Evolutionary conservation across 1,140 invertebrate genomes (phyloP).

Genomic region (Micrasema minimum): DNA sequence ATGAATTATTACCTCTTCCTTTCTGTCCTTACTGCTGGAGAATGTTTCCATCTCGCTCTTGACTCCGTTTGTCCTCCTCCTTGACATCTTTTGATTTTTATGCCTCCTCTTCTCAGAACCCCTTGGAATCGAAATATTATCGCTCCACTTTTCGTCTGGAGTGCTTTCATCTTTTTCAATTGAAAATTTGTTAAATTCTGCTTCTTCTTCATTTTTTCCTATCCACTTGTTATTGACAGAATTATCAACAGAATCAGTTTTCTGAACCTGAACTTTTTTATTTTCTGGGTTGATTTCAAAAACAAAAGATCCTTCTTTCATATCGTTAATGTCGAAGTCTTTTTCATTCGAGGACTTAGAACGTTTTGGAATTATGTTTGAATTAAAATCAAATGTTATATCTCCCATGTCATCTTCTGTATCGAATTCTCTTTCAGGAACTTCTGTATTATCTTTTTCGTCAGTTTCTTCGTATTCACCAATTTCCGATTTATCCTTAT

Average conservation of each 20-base stretch:
- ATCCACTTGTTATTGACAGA: neutral
- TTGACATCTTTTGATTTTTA: slow-evolving; percentile 43
- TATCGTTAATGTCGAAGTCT: neutral
- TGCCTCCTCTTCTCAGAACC: slow-evolving; percentile 40
- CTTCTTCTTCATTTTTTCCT: slow-evolving; percentile 1
- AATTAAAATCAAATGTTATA: slow-evolving; percentile 38
- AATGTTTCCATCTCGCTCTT: neutral
- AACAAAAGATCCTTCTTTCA: slow-evolving; percentile 8
- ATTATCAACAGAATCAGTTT: neutral
- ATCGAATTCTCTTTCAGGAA: slow-evolving; percentile 33
- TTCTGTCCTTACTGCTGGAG: no score
- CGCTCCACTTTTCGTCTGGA: slow-evolving; percentile 31
- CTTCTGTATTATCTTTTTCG: neutral
- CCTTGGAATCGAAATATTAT: neutral
- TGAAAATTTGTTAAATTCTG: slow-evolving; percentile 5
- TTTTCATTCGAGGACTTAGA: neutral
- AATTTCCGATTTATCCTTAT: neutral
- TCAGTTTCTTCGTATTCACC: neutral
- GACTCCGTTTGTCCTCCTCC: slow-evolving; percentile 1
- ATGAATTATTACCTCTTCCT: neutral
- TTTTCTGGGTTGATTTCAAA: neutral
- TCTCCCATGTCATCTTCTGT: slow-evolving; percentile 52
- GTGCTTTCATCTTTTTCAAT: slow-evolving; percentile 28
- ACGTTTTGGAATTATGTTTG: neutral
- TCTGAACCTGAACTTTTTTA: neutral